Evolutionary conservation across 2,888 invertebrate genomes (phyloP).

Genomic region (Pandemis corylana): DNA sequence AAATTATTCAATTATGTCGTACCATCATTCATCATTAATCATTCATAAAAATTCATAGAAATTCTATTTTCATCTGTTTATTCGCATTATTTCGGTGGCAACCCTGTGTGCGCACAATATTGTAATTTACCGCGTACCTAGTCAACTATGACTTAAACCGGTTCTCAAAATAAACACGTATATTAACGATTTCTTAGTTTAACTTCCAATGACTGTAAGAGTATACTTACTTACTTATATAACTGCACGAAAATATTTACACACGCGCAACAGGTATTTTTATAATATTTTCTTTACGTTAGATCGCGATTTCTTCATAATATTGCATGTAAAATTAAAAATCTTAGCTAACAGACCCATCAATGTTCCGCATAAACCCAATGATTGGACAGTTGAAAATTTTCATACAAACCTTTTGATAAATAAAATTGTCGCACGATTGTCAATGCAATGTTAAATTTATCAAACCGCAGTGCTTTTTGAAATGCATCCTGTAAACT

Average conservation of each 20-base stretch:
- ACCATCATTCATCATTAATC: too few species aligned
- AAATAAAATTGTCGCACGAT: neutral
- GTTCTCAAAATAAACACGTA: slow-evolving; percentile 32
- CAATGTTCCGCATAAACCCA: too few species aligned
- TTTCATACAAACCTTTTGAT: too few species aligned
- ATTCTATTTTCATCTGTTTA: neutral
- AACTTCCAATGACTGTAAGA: slow-evolving; percentile 26
- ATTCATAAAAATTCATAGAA: neutral
- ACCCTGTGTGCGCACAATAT: slow-evolving; percentile 22
- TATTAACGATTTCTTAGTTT: slow-evolving; percentile 18
- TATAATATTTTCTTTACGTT: neutral
- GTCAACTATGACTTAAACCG: slow-evolving; percentile 28
- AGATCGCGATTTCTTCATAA: too few species aligned
- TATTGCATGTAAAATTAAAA: too few species aligned
- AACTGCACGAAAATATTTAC: neutral
- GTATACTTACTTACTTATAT: neutral
- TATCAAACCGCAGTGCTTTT: slow-evolving; percentile 58
- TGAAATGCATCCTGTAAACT: slow-evolving; percentile 62
- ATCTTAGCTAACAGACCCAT: too few species aligned
- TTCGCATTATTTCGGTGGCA: neutral
- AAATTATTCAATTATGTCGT: too few species aligned
- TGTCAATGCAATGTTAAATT: too few species aligned
- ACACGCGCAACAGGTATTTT: neutral
- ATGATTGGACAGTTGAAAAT: too few species aligned
- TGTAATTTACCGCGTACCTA: slow-evolving; percentile 30